phyloP scores from a whole-genome alignment of 2,888 invertebrate genomes.

The Calameuta filiformis region DNA sequence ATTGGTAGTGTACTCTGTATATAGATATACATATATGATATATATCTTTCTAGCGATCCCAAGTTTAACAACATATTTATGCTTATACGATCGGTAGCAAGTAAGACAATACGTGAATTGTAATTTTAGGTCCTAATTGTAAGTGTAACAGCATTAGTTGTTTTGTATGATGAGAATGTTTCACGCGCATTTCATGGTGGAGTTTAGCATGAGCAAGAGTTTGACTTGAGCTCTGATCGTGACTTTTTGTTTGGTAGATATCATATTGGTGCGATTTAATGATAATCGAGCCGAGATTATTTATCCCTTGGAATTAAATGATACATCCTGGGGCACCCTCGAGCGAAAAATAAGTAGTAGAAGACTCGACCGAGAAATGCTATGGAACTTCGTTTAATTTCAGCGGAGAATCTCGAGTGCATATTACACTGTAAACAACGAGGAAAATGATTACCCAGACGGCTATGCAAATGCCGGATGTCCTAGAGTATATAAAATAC shows the following conservation, averaged over 20 bases:
- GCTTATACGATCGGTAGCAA: constrained; percentile 43
- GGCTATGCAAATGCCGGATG: not conserved
- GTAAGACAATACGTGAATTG: constrained; percentile 44
- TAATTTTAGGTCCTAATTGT: constrained; percentile 20
- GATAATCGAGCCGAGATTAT: not conserved
- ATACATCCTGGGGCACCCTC: too few relatives aligned
- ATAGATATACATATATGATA: constrained; percentile 26
- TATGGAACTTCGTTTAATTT: too few relatives aligned
- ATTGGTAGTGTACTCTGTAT: constrained; percentile 33
- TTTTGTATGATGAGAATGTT: constrained; percentile 28
- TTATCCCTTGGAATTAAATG: constrained; percentile 1
- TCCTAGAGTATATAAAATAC: not conserved
- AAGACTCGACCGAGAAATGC: too few relatives aligned
- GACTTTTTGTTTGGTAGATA: constrained; percentile 7
- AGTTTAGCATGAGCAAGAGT: constrained; percentile 15
- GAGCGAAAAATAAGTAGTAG: too few relatives aligned
- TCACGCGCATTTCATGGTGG: constrained; percentile 3
- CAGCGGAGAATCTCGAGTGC: too few relatives aligned
- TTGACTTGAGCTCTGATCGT: constrained; percentile 4
- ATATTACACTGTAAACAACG: not conserved
- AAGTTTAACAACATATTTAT: constrained; percentile 38
- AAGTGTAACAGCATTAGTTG: constrained; percentile 20
- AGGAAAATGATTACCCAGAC: constrained; percentile 3
- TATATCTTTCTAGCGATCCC: constrained; percentile 28
- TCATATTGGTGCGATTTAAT: not conserved